phyloP scores from a whole-genome alignment of 2,797 vertebrate genomes.

The Enteromius paludinosus region DNA sequence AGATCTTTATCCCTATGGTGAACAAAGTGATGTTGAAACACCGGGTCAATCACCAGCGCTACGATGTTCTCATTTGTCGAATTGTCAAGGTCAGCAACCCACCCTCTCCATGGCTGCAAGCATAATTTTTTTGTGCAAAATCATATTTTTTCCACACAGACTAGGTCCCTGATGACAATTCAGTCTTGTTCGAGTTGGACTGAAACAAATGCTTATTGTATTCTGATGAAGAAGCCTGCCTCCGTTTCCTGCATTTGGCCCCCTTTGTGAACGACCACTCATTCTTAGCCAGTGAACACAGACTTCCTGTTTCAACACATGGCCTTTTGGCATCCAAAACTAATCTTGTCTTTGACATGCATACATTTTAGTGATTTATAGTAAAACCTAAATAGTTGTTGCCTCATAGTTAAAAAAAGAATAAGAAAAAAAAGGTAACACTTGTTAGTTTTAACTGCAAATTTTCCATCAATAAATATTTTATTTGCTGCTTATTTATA shows the following conservation, averaged over 20 bases:
- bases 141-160: neutral
- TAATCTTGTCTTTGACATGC: slow-evolving; percentile 19
- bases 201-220: slow-evolving; percentile 52
- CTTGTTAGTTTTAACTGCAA: too few relatives aligned
- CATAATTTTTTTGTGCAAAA: neutral
- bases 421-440: too few relatives aligned
- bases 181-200: neutral
- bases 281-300: slow-evolving; percentile 48
- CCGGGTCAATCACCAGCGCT: slow-evolving; percentile 96
- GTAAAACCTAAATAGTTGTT: neutral
- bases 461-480: too few relatives aligned
- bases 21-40: slow-evolving; percentile 97
- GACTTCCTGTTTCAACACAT: slow-evolving; percentile 44
- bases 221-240: slow-evolving; percentile 40
- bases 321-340: slow-evolving; percentile 33
- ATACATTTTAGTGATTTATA: too few relatives aligned
- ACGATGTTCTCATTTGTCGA: slow-evolving; percentile 95
- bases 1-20: slow-evolving; percentile 99
- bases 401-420: too few relatives aligned
- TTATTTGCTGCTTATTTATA: too few relatives aligned
- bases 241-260: slow-evolving; percentile 33
- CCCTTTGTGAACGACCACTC: slow-evolving; percentile 38
- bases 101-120: slow-evolving; percentile 3
- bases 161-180: slow-evolving; percentile 30
- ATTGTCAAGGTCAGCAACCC: slow-evolving; percentile 90